Evolutionary conservation across 2,113 vertebrate species (phyloP).

Genomic region (Azemiops feae): DNA sequence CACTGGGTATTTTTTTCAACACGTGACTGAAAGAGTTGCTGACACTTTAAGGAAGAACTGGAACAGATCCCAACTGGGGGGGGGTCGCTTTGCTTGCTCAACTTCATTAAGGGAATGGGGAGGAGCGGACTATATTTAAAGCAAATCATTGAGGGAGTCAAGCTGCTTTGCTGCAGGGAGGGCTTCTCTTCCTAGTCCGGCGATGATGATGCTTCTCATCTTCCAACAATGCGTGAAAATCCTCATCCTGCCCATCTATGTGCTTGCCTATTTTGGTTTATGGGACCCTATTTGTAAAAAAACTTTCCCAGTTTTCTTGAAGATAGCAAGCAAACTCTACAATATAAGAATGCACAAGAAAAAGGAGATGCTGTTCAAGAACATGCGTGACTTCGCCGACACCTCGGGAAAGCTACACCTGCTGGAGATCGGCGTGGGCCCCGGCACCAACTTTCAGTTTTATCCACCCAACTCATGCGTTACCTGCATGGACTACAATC

Average conservation of each 20-base stretch:
- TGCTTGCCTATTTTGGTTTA: conserved; percentile 68
- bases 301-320: conserved; percentile 64
- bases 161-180: background rate
- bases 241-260: conserved; percentile 69
- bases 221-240: background rate
- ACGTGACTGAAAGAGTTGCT: no score
- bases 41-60: background rate
- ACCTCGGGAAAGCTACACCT: conserved; percentile 59
- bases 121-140: no score
- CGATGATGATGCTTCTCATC: background rate
- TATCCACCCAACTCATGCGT: conserved; percentile 72
- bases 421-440: conserved; percentile 80
- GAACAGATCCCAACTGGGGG: no score
- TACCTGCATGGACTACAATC: conserved; percentile 79
- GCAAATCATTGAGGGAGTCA: background rate
- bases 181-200: background rate
- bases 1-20: background rate
- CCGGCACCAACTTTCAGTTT: conserved; percentile 66
- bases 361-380: conserved; percentile 76
- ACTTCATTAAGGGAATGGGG: rapidly evolving
- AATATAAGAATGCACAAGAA: conserved; percentile 69
- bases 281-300: conserved; percentile 32
- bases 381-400: conserved; percentile 57
- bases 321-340: background rate
- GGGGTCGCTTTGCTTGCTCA: rapidly evolving